Evolutionary conservation across 2,113 vertebrate species (phyloP), one percentile per base, ranked within the genome.

Genomic region (Tychaedon coryphoeus): DNA sequence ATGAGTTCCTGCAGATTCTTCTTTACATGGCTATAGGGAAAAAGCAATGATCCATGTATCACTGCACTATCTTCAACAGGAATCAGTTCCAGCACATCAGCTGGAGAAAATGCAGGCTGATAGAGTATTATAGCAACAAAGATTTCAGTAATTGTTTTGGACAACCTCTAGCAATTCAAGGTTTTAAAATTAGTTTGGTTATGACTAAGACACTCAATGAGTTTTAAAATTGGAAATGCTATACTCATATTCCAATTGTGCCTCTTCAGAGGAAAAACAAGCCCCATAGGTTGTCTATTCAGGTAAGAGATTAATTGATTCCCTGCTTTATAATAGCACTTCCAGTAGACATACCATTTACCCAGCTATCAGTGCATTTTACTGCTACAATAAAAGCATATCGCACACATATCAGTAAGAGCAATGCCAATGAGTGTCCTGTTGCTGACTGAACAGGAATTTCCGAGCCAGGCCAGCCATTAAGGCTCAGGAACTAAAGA

Each of bases 31-130:
- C 61, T 96, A 82, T 36, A 90, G 53, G 90, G 36, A 75, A 45
- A 85, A 94, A 81, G 51, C n/a, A 94, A 95, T 77, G 76, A 80
- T 62, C 54, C 79, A 29, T 89, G 69, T 66, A 73, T n/a, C 71
- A 48, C 19, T 71, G 48, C 29, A 22, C 60, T 19, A 4, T 75
- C 53, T 87, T 77, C 70, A 74, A 28, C 34, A 48, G 53, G 12
- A 87, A 78, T 19, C 31, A 38, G 47, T 73, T 77, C 42, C 31
- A 86, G 45, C 24, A 79, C 38, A 69, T 38, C 54, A 72, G 36
- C 24, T 74, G 56, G 54, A 77, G 26, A 76, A 76, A 86, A 60
- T 4, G 43, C 54, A 62, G 16, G 26, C 42, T 51, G 33, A 29
- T 51, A 77, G 73, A 83, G 57, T 17, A 15, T 26, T 51, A 48